Evolutionary conservation across 2,888 invertebrate genomes (phyloP), one percentile per base, ranked within the genome.

Genomic region (Stenichneumon culpator): DNA sequence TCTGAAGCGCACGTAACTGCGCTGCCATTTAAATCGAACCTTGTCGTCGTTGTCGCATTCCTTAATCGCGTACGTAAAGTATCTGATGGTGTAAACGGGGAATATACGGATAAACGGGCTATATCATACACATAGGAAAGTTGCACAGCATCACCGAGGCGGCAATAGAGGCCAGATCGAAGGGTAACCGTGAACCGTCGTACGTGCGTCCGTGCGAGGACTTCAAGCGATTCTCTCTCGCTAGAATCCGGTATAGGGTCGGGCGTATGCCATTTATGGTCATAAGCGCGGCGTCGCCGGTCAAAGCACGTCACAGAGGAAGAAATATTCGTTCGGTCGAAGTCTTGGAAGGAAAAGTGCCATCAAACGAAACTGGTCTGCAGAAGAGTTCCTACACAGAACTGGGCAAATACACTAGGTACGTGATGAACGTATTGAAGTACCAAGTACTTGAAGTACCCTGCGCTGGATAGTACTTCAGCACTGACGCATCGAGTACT

Each of bases 61-160:
- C 86, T 83, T 80, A 54, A 80, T 79, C 57, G 77, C 69, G 84
- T 86, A 87, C 87, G 87, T 87, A 85, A 86, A 80, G 80, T 60
- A 82, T 78, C 85, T 78, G 79, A 70, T 83, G 83, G 83, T 85
- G 79, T 81, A 81, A 69, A 80, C 32, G 39, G 32, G 28, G 60
- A 69, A 70, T 63, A 68, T 67, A 82, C 63, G 72, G 79, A 75
- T 80, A 60, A 39, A 77, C 9, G 47, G 54, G 65, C 32, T 52
- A 52, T 28, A 50, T 22, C 7, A 28, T 25, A 44, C n/a, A 44
- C 39, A 36, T 54, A 39, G 19, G 67, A 60, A 67, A 79, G 67
- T 44, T 73, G 50, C 72, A 67, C 57, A 16, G 32, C 60, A 25
- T 65, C 54, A 54, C 47, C 63, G 57, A 67, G 63, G 16, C 70